These are phyloP conservation scores for Drosophila nigromelanica DNA, from an alignment of 1,140 invertebrate species.

Conservation along the genomic window DNA sequence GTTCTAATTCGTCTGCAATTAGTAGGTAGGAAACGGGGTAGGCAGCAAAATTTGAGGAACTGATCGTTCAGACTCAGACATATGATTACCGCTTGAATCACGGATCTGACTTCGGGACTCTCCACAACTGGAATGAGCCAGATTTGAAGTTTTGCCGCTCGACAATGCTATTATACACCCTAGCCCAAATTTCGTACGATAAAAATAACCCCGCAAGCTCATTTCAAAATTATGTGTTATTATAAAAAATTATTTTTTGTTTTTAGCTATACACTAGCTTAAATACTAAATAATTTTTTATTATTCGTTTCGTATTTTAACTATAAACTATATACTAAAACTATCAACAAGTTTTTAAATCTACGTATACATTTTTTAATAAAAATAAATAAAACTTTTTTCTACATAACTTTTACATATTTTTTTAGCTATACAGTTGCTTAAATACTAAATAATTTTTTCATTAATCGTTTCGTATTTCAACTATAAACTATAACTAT, in stretches of 20 bases:
- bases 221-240: slow-evolving; percentile 50
- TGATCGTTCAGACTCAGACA: slow-evolving; percentile 12
- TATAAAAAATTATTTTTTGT: slow-evolving; percentile 18
- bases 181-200: slow-evolving; percentile 15
- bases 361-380: too few relatives aligned
- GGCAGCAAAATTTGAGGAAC: slow-evolving; percentile 8
- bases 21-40: slow-evolving; percentile 12
- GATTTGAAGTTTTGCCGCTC: neutral
- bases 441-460: too few relatives aligned
- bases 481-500: too few relatives aligned
- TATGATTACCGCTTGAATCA: slow-evolving; percentile 24
- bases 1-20: slow-evolving; percentile 15
- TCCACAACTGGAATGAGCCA: neutral
- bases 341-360: too few relatives aligned
- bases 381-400: too few relatives aligned
- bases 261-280: slow-evolving; percentile 2
- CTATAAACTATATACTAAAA: too few relatives aligned
- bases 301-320: too few relatives aligned
- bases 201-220: slow-evolving; percentile 21
- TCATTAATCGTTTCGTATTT: too few relatives aligned
- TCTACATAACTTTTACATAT: too few relatives aligned
- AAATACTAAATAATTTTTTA: too few relatives aligned
- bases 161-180: slow-evolving; percentile 21
- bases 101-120: neutral
- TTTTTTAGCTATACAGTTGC: too few relatives aligned